Percentiles rank a stretch among this genome's conserved stretches.
Evolutionary conservation across 35 echinoderm and acorn worm species (phyloP).

Genomic region (Apostichopus japonicus): DNA sequence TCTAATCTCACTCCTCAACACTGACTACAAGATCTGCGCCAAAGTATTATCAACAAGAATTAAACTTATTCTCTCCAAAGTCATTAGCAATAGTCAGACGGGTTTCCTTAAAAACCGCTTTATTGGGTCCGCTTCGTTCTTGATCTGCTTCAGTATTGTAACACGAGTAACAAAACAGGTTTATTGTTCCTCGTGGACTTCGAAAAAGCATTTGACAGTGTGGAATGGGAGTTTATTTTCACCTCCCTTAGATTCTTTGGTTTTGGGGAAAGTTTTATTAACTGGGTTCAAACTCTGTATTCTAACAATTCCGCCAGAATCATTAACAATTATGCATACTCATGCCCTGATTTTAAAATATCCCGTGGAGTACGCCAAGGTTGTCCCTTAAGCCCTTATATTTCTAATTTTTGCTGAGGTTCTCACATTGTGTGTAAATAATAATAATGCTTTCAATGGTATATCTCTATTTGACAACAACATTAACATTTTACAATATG

Average conservation of each 20-base stretch:
- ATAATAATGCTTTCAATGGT: neutral
- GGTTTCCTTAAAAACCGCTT: neutral
- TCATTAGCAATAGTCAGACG: neutral
- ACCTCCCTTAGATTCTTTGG: neutral
- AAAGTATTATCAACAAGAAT: neutral
- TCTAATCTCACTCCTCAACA: neutral
- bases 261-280: neutral
- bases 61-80: neutral
- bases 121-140: neutral
- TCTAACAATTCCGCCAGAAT: neutral
- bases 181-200: neutral
- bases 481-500: neutral
- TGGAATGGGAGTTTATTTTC: slow-evolving; percentile 8
- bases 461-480: neutral
- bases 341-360: neutral
- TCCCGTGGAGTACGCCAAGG: slow-evolving; percentile 18
- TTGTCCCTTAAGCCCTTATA: slow-evolving; percentile 8
- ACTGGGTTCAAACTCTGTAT: slow-evolving; percentile 14
- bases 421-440: neutral
- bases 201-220: slow-evolving; percentile 28
- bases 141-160: neutral
- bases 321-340: slow-evolving; percentile 2
- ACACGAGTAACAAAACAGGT: neutral
- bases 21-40: neutral
- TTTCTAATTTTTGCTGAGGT: slow-evolving; percentile 9